These are phyloP conservation scores for Pyrrhura leucotis DNA, from an alignment of 2,797 vertebrate species.

Conservation along the genomic window DNA sequence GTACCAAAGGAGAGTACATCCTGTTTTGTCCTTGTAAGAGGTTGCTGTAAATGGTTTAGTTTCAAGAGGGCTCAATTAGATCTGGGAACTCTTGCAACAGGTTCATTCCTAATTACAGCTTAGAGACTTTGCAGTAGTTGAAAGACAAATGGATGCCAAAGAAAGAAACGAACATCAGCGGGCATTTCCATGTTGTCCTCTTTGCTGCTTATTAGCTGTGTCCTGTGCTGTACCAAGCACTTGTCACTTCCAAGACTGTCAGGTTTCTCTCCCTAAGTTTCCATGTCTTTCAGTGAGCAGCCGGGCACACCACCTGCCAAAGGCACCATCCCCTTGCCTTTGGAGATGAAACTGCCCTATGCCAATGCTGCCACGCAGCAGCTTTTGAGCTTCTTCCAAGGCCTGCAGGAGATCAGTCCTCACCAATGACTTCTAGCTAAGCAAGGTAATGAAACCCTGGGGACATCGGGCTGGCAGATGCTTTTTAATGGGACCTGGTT, in stretches of 20 bases:
- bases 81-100: slow-evolving; percentile 1
- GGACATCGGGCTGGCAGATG: background rate
- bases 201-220: background rate
- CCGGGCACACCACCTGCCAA: background rate
- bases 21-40: slow-evolving; percentile 1
- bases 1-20: background rate
- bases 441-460: background rate
- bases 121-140: background rate
- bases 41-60: slow-evolving; percentile 25
- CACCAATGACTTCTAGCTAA: background rate
- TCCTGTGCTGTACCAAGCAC: background rate
- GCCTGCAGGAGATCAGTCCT: background rate
- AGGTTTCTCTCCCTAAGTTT: background rate
- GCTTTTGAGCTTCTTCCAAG: background rate
- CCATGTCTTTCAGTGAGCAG: background rate
- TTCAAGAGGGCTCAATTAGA: slow-evolving; percentile 35
- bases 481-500: slow-evolving; percentile 24
- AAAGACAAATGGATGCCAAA: background rate
- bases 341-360: background rate
- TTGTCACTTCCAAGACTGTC: background rate
- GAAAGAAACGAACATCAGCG: background rate
- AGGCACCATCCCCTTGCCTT: accelerated
- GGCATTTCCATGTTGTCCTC: background rate
- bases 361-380: accelerated
- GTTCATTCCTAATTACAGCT: slow-evolving; percentile 5